phyloP scores from a whole-genome alignment of 2,113 vertebrate species.

The Gallinago media region DNA sequence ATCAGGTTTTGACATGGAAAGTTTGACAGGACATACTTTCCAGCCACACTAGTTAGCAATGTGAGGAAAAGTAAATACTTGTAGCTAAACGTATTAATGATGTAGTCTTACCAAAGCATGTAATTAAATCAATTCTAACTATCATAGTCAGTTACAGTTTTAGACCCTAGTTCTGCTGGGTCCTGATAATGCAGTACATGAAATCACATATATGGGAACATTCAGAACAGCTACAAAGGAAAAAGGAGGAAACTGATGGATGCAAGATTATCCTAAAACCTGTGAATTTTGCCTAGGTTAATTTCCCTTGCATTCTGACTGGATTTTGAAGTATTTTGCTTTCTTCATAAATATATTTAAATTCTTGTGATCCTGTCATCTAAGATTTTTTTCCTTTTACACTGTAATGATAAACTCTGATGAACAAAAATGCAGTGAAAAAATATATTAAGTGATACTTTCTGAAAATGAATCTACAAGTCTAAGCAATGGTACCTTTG shows the following conservation, averaged over 20 bases:
- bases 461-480: neutral
- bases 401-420: neutral
- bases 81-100: neutral
- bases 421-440: neutral
- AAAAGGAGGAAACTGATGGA: neutral
- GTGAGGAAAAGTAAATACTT: neutral
- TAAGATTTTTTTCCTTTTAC: neutral
- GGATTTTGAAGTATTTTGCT: neutral
- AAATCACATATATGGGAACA: neutral
- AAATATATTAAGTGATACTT: neutral
- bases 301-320: neutral
- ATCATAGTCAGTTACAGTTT: neutral
- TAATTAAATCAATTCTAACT: neutral
- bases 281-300: neutral
- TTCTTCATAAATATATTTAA: neutral
- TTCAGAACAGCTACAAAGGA: neutral
- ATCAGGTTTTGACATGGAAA: neutral
- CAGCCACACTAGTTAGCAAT: neutral
- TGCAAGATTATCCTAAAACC: neutral
- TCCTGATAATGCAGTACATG: neutral
- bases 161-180: neutral
- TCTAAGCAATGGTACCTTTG: neutral
- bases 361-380: neutral
- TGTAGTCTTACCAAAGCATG: neutral
- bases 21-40: neutral